Conservation (phyloP, 2,113 vertebrate species). For the Bubalus kerabau region DNA sequence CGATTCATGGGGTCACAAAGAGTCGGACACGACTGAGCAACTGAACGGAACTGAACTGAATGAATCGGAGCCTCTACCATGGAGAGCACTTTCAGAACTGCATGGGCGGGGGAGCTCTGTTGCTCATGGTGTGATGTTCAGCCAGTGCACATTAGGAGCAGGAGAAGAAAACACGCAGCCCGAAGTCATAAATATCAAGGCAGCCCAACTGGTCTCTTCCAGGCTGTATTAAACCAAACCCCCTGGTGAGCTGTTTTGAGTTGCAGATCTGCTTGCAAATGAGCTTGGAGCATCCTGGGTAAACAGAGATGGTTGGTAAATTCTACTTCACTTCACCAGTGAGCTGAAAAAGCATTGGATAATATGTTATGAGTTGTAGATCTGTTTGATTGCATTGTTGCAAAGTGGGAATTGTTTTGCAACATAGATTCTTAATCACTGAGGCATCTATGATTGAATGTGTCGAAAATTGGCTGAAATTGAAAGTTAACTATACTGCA, state of each 20-base stretch:
- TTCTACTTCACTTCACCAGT: slow-evolving; percentile 81
- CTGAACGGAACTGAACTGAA: not conserved
- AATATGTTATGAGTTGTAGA: slow-evolving; percentile 86
- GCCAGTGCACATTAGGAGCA: not conserved
- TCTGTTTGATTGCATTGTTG: slow-evolving; percentile 88
- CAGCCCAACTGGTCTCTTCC: not conserved
- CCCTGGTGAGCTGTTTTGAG: slow-evolving; percentile 67
- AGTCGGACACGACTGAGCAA: no score
- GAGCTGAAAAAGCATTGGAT: slow-evolving; percentile 82
- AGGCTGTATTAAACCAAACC: not conserved
- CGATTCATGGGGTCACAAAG: no score
- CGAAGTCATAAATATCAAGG: not conserved
- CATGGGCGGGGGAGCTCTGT: not conserved
- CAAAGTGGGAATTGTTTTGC: slow-evolving; percentile 89
- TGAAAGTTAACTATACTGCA: slow-evolving; percentile 87
- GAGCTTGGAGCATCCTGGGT: slow-evolving; percentile 73
- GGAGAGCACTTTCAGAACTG: not conserved
- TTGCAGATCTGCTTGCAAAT: slow-evolving; percentile 78
- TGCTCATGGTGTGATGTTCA: not conserved
- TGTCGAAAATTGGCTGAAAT: slow-evolving; percentile 86
- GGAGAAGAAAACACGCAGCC: not conserved
- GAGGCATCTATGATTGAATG: slow-evolving; percentile 87
- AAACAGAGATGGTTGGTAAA: slow-evolving; percentile 77
- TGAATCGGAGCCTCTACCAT: not conserved
- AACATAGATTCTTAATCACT: slow-evolving; percentile 89